These are phyloP conservation scores for Stramonita haemastoma DNA, from an alignment of 2,888 invertebrate genomes.

Conservation along the genomic window DNA sequence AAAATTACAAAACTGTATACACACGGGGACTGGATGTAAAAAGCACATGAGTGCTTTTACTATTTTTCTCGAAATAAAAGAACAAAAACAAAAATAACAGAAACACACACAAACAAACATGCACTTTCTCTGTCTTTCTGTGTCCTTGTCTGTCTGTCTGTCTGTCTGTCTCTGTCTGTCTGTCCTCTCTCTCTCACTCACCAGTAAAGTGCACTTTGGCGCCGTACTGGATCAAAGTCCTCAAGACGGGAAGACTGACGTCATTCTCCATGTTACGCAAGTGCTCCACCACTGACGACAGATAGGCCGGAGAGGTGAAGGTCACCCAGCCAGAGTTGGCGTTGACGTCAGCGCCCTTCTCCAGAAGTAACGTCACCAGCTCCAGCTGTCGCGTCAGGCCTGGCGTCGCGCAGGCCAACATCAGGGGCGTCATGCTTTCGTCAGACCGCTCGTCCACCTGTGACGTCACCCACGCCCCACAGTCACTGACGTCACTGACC, in stretches of 20 bases:
- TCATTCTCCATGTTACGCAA: conserved; percentile 82
- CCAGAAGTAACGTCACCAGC: conserved; percentile 65
- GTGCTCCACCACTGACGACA: conserved; percentile 90
- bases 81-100: not conserved
- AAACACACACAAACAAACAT: no score
- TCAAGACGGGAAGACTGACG: conserved; percentile 84
- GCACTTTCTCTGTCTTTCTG: no score
- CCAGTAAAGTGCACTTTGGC: conserved; percentile 79
- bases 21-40: no score
- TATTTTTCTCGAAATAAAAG: not conserved
- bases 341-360: conserved; percentile 71
- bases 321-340: conserved; percentile 79
- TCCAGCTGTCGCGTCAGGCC: conserved; percentile 64
- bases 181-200: not conserved
- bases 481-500: no score
- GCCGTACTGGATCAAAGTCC: conserved; percentile 86
- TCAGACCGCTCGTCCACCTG: conserved; percentile 75
- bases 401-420: conserved; percentile 76
- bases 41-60: no score
- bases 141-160: no score
- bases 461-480: not conserved
- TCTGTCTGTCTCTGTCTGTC: no score
- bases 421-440: conserved; percentile 76
- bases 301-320: conserved; percentile 81
- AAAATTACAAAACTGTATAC: no score